phyloP scores from a whole-genome alignment of 2,797 vertebrate species.

The Lithobates sylvaticus region DNA sequence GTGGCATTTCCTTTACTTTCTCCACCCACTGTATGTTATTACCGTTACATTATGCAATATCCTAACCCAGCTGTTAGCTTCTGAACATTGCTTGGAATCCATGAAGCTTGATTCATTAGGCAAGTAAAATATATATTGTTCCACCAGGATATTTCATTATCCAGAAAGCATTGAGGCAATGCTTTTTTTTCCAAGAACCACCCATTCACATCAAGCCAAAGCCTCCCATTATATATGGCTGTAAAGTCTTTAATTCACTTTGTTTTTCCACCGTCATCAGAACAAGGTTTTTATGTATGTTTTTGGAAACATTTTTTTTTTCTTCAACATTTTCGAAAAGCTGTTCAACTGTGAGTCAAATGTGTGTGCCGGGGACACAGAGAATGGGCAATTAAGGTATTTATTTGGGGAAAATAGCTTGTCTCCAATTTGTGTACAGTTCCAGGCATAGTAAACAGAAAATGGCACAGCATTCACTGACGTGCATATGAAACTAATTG shows the following conservation, averaged over 20 bases:
- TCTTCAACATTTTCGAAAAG: background rate
- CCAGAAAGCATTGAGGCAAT: slow-evolving; percentile 41
- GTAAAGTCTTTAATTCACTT: slow-evolving; percentile 38
- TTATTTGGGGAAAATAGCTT: slow-evolving; percentile 24
- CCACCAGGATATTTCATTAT: slow-evolving; percentile 35
- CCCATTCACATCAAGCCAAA: slow-evolving; percentile 26
- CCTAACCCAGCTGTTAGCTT: slow-evolving; percentile 5
- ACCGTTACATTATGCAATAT: background rate
- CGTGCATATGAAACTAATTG: slow-evolving; percentile 14
- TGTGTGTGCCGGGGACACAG: background rate
- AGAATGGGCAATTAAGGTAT: background rate
- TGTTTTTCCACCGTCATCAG: slow-evolving; percentile 38
- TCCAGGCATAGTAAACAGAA: slow-evolving; percentile 18
- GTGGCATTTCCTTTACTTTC: background rate
- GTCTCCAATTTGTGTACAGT: slow-evolving; percentile 29
- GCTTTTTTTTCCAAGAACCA: slow-evolving; percentile 30
- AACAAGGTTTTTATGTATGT: slow-evolving; percentile 2
- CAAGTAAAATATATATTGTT: slow-evolving; percentile 49
- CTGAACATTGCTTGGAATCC: background rate
- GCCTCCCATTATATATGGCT: slow-evolving; percentile 51
- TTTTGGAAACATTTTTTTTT: slow-evolving; percentile 27
- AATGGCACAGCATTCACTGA: background rate
- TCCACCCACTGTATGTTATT: background rate
- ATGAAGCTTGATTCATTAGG: slow-evolving; percentile 19
- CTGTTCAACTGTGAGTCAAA: slow-evolving; percentile 25